Conservation (phyloP, 2,888 invertebrate species). For the Drosophila algonquin region DNA sequence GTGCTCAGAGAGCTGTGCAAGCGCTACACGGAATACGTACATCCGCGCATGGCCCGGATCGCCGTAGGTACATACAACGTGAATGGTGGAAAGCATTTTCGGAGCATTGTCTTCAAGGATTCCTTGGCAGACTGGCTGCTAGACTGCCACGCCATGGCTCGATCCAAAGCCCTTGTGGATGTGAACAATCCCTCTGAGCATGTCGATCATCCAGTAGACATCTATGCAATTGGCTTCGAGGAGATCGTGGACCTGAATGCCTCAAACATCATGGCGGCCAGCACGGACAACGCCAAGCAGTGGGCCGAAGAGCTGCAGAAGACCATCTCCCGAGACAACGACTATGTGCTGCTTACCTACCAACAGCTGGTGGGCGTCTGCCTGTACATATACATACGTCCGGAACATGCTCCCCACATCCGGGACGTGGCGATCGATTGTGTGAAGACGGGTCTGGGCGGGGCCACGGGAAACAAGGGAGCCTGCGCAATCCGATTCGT, state of each 20-base stretch:
- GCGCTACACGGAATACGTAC: slow-evolving; percentile 88
- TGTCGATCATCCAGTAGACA: slow-evolving; percentile 88
- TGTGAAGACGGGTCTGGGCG: slow-evolving; percentile 99
- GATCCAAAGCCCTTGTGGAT: slow-evolving; percentile 84
- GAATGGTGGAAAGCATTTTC: slow-evolving; percentile 99
- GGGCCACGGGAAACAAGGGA: slow-evolving; percentile 98
- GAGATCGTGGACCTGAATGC: slow-evolving; percentile 99
- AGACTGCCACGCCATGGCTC: slow-evolving; percentile 89
- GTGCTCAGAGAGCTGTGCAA: slow-evolving; percentile 94
- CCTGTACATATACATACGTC: slow-evolving; percentile 96
- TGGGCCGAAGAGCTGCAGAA: slow-evolving; percentile 98
- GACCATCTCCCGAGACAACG: slow-evolving; percentile 92
- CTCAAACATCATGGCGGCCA: slow-evolving; percentile 98
- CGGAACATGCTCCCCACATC: slow-evolving; percentile 93
- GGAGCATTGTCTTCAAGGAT: slow-evolving; percentile 97
- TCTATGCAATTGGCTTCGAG: slow-evolving; percentile 99
- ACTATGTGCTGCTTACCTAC: slow-evolving; percentile 95
- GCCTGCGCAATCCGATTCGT: slow-evolving; percentile 96
- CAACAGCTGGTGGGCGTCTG: slow-evolving; percentile 99
- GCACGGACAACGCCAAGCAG: slow-evolving; percentile 93
- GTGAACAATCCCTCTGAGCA: slow-evolving; percentile 84
- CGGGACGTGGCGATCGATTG: slow-evolving; percentile 97
- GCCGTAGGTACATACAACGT: slow-evolving; percentile 99
- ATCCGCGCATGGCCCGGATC: slow-evolving; percentile 89
- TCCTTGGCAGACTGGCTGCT: slow-evolving; percentile 95